These are phyloP conservation scores for Erannis defoliaria DNA, from an alignment of 2,888 invertebrate genomes.

Conservation along the genomic window DNA sequence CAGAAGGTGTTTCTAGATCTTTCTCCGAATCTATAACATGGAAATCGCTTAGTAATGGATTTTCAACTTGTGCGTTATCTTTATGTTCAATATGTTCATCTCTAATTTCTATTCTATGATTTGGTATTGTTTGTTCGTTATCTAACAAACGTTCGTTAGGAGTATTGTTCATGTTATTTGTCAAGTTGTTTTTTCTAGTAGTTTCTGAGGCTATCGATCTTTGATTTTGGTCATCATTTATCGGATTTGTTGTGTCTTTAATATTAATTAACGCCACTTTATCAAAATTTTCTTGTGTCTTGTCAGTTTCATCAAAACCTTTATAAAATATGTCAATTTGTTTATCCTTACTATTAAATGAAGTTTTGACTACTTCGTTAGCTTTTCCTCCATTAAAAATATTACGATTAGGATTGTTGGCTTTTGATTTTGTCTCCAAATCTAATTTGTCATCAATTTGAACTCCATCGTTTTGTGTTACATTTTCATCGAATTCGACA, in stretches of 20 bases:
- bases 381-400: background rate
- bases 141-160: background rate
- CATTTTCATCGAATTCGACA: background rate
- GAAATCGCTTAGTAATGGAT: slow-evolving; percentile 67
- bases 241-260: slow-evolving; percentile 3
- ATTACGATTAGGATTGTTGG: background rate
- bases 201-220: slow-evolving; percentile 22
- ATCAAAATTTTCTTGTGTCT: background rate
- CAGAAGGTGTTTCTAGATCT: slow-evolving; percentile 80
- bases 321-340: slow-evolving; percentile 16
- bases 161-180: background rate
- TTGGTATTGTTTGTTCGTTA: slow-evolving; percentile 22
- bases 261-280: background rate
- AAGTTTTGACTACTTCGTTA: background rate
- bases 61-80: slow-evolving; percentile 49
- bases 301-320: slow-evolving; percentile 17
- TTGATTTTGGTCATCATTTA: slow-evolving; percentile 4
- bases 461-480: background rate
- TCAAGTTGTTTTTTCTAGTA: slow-evolving; percentile 1
- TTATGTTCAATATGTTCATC: slow-evolving; percentile 32
- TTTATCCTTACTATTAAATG: background rate
- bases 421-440: slow-evolving; percentile 1
- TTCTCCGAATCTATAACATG: slow-evolving; percentile 78
- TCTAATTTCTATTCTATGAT: slow-evolving; percentile 38
- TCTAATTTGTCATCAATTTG: slow-evolving; percentile 20